Conservation (phyloP, 1,140 invertebrate species). For the Ceratitis capitata region DNA sequence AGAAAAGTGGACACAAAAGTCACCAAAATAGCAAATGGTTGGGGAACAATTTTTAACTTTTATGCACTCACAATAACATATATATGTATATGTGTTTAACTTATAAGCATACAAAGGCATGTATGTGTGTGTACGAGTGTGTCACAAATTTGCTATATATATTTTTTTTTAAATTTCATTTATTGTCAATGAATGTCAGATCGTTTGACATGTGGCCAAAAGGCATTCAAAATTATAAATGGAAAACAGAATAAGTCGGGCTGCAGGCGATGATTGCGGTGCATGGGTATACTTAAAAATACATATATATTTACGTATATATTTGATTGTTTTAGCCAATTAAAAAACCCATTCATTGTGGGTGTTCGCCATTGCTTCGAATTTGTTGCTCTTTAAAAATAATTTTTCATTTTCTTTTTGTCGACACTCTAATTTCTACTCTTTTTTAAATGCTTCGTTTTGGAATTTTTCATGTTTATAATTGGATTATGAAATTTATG, state of each 20-base stretch:
- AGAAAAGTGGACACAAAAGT: not conserved
- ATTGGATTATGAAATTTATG: slow-evolving; percentile 35
- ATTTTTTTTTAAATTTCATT: slow-evolving; percentile 15
- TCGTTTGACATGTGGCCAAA: slow-evolving; percentile 17
- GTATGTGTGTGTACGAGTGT: not conserved
- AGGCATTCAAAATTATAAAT: slow-evolving; percentile 29
- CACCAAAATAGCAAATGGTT: not conserved
- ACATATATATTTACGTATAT: not conserved
- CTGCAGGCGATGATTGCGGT: not conserved
- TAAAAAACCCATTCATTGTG: slow-evolving; percentile 2
- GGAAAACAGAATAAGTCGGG: slow-evolving; percentile 3
- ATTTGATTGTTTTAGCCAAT: not conserved
- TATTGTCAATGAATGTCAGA: slow-evolving; percentile 35
- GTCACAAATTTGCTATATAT: slow-evolving; percentile 31
- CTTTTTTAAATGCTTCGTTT: not conserved
- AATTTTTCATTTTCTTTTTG: not conserved
- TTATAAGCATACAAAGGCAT: not conserved
- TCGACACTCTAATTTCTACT: not conserved
- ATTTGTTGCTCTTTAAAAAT: not conserved
- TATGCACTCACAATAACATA: not conserved
- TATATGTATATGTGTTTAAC: not conserved
- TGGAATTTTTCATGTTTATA: not conserved
- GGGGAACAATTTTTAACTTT: not conserved
- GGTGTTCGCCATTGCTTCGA: not conserved
- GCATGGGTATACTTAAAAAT: not conserved